A percentile compares a stretch with the other conserved stretches of the same genome.
These are phyloP conservation scores for Pygathrix nemaeus DNA, from an alignment of 2,113 vertebrate species.

Conservation along the genomic window DNA sequence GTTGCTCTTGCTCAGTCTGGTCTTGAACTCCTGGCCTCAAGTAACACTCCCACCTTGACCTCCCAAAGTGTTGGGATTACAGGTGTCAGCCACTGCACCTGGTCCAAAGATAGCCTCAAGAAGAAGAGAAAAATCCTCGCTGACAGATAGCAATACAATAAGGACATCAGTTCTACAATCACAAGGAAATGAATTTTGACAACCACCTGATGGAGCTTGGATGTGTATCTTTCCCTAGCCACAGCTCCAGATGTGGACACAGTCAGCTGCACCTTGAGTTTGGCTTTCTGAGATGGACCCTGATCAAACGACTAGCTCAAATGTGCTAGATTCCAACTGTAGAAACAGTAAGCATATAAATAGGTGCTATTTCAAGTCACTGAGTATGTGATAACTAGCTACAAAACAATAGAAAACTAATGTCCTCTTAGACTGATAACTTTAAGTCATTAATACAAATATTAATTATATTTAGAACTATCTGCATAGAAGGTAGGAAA, in stretches of 20 bases:
- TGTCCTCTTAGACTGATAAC: not conserved
- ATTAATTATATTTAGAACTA: not conserved
- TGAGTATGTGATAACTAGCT: not conserved
- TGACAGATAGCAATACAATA: not conserved
- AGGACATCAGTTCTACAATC: not conserved
- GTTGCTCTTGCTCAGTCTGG: no score
- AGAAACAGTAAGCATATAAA: not conserved
- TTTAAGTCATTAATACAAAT: not conserved
- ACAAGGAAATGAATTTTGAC: not conserved
- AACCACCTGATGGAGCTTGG: not conserved
- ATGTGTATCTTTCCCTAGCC: no score
- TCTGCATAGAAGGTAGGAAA: not conserved
- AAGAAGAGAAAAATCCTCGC: not conserved
- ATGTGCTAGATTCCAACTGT: no score
- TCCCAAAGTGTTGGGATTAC: no score
- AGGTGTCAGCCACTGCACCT: no score
- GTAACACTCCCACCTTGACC: no score
- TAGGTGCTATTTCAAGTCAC: not conserved
- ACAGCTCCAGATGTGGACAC: not conserved
- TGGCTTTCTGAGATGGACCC: not conserved
- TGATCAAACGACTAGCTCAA: not conserved
- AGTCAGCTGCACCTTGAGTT: not conserved
- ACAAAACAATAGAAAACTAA: not conserved
- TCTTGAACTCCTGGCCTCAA: no score
- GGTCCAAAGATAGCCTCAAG: not conserved